These are phyloP conservation scores for Cryptus viduatorius DNA, from an alignment of 2,888 invertebrate genomes.

Conservation along the genomic window DNA sequence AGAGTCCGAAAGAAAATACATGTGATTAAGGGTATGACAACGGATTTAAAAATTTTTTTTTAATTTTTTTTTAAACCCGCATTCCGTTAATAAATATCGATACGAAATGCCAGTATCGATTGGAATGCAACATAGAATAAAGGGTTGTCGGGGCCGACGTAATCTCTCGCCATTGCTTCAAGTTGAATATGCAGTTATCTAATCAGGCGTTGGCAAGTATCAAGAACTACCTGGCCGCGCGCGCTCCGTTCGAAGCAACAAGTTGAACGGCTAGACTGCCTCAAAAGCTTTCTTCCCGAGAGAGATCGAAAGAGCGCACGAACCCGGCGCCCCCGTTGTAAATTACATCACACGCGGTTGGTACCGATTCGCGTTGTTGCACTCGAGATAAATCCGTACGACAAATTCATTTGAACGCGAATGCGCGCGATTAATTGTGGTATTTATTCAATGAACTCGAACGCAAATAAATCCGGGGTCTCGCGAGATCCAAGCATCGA, in stretches of 20 bases:
- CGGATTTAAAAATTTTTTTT: too few relatives aligned
- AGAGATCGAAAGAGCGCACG: slow-evolving; percentile 8
- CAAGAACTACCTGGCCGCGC: slow-evolving; percentile 36
- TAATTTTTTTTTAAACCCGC: too few relatives aligned
- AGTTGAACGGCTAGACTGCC: slow-evolving; percentile 62
- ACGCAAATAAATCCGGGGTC: not conserved
- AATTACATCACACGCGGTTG: slow-evolving; percentile 3
- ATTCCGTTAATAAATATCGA: too few relatives aligned
- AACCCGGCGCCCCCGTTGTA: not conserved
- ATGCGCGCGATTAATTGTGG: not conserved
- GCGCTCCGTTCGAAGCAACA: slow-evolving; percentile 64
- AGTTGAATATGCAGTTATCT: slow-evolving; percentile 48
- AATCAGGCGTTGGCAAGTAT: slow-evolving; percentile 62
- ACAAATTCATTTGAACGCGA: not conserved
- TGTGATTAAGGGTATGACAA: too few relatives aligned
- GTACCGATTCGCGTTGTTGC: not conserved
- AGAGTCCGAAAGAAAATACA: too few relatives aligned
- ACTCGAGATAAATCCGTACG: not conserved
- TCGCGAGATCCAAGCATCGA: not conserved
- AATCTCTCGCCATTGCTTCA: not conserved
- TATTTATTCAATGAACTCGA: not conserved
- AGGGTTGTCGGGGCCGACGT: not conserved
- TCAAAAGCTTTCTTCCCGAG: slow-evolving; percentile 67
- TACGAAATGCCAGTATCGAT: not conserved
- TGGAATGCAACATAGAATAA: not conserved